Evolutionary conservation across 2,888 invertebrate species (phyloP).

Genomic region (Tetranychus truncatus): DNA sequence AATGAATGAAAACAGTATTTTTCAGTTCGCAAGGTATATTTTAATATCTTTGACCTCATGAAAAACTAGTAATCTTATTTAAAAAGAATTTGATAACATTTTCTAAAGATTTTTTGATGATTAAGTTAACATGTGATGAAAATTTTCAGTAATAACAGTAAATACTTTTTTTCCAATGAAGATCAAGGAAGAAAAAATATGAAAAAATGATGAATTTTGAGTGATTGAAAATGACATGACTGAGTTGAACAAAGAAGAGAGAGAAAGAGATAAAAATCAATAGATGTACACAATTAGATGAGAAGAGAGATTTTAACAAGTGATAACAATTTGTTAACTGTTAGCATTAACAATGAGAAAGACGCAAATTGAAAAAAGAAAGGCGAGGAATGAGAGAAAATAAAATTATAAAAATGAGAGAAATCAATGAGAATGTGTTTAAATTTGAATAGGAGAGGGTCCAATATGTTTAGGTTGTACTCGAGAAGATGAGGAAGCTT

Average conservation of each 20-base stretch:
- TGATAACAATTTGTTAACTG: not conserved
- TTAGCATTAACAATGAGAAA: not conserved
- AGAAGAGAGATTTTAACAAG: not conserved
- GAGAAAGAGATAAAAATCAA: not conserved
- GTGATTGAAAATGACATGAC: not conserved
- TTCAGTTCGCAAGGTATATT: too few species aligned
- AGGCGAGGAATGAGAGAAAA: not conserved
- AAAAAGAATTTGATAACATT: not conserved
- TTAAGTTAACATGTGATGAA: not conserved
- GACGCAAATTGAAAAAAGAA: not conserved
- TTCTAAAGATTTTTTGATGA: not conserved
- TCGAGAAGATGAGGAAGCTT: not conserved
- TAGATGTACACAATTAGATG: not conserved
- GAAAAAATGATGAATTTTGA: not conserved
- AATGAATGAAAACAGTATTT: too few species aligned
- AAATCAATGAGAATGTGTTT: not conserved
- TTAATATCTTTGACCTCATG: too few species aligned
- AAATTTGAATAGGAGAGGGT: slow-evolving; percentile 6
- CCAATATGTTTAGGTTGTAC: not conserved
- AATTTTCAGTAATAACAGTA: too few species aligned
- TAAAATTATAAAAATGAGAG: not conserved
- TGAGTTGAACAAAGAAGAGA: not conserved
- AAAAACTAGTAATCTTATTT: not conserved
- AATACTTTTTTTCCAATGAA: not conserved
- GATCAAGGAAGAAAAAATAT: not conserved